phyloP scores from a whole-genome alignment of 2,113 vertebrate species.

The Uria lomvia region DNA sequence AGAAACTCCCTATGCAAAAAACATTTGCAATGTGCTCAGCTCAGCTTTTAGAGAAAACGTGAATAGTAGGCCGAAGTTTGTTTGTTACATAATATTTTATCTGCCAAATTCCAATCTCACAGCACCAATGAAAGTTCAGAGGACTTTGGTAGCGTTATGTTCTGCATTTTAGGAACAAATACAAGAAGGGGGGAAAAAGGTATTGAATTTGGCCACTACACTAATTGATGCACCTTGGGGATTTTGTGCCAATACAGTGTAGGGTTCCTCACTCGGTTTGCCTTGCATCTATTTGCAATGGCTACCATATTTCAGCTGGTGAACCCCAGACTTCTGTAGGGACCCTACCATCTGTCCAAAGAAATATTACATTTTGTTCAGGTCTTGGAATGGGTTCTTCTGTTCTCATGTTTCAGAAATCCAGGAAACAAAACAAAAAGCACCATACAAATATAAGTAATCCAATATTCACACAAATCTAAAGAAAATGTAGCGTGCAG shows the following conservation, averaged over 20 bases:
- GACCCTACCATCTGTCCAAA: background rate
- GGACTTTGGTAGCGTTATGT: background rate
- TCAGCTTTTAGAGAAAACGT: background rate
- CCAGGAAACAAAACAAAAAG: background rate
- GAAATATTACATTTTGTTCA: background rate
- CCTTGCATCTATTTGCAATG: background rate
- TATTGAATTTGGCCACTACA: background rate
- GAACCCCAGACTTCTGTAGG: background rate
- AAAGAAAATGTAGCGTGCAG: background rate
- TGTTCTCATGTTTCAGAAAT: background rate
- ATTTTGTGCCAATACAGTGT: background rate
- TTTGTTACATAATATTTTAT: background rate
- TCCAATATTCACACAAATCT: background rate
- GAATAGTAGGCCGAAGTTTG: background rate
- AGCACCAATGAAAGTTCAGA: background rate
- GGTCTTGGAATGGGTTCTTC: background rate
- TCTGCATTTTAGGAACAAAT: background rate
- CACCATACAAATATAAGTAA: background rate
- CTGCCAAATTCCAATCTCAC: background rate
- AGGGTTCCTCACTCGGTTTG: background rate
- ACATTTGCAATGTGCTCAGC: background rate
- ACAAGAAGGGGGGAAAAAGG: background rate
- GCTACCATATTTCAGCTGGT: background rate
- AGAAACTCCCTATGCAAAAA: background rate
- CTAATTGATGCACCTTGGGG: background rate